phyloP scores from a whole-genome alignment of 2,888 invertebrate species.

The Tenthredo distinguenda region DNA sequence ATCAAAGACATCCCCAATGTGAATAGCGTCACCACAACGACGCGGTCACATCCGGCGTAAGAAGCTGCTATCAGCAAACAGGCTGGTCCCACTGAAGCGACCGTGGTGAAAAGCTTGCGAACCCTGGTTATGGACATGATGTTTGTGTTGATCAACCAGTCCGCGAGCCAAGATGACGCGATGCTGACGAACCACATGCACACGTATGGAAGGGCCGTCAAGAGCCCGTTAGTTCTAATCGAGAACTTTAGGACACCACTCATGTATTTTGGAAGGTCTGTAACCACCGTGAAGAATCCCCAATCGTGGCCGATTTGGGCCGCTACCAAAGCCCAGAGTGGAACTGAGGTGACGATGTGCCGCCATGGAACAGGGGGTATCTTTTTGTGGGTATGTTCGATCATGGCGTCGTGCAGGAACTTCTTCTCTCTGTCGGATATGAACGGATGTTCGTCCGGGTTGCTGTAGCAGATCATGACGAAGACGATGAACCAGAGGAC shows the following conservation, averaged over 20 bases:
- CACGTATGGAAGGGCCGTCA: conserved; percentile 78
- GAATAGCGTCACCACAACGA: conserved; percentile 81
- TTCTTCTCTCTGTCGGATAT: conserved; percentile 74
- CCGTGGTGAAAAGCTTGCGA: conserved; percentile 78
- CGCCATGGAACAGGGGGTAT: conserved; percentile 71
- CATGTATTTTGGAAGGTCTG: conserved; percentile 78
- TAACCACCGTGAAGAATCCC: conserved; percentile 76
- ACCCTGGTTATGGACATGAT: conserved; percentile 75
- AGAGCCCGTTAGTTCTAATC: conserved; percentile 76
- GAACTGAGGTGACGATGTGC: conserved; percentile 80
- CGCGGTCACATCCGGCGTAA: conserved; percentile 77
- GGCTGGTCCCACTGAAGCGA: conserved; percentile 79
- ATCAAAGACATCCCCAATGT: conserved; percentile 85
- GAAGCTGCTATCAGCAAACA: conserved; percentile 79
- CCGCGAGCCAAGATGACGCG: conserved; percentile 75
- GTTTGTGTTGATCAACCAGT: conserved; percentile 74
- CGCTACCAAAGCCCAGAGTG: conserved; percentile 87
- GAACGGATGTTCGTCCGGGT: conserved; percentile 75
- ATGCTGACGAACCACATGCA: conserved; percentile 77
- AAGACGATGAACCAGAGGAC: conserved; percentile 87
- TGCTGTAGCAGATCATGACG: conserved; percentile 77
- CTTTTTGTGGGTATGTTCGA: conserved; percentile 70
- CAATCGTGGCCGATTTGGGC: conserved; percentile 79
- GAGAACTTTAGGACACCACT: conserved; percentile 76
- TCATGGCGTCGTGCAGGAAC: conserved; percentile 71